Evolutionary conservation across 2,797 vertebrate species (phyloP), one percentile per base, ranked within the genome.

Genomic region (Pygocentrus nattereri): DNA sequence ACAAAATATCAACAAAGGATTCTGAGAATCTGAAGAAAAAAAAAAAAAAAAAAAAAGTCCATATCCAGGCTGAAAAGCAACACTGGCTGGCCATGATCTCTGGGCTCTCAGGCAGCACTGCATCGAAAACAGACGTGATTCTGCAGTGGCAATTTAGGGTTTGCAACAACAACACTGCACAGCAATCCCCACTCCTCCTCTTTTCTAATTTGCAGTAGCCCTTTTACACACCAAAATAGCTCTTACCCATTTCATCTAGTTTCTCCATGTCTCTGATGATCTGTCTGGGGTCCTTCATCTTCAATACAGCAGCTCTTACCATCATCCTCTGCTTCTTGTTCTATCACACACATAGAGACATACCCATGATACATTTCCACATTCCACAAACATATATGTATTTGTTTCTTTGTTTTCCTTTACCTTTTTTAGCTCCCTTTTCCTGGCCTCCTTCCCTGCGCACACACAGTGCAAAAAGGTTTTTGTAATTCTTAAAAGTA

Each of bases 281-380:
- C 90, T 99, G 98, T 85, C 98, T 96, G 30, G 98, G 98, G 90
- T 99, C 98, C 82, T 99, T 99, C 98, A 99, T 99, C 92, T 99
- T 99, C 79, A 99, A 91, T 80, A 99, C 98, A 0, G 98, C 98
- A 19, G 98, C 97, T 89, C 98, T 95, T 82, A 99, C 98, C 98
- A 99, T 99, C 98, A 99, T 99, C 67, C 97, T 95, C 56, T 99
- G 98, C 85, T 99, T 99, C 93, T 99, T 99, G 95, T 99, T 99
- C 98, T 99, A 62, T 13, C 34, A 78, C 76, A 83, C 62, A 79
- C 69, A 73, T 30, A 76, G 16, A 76, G 65, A 76, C 50, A 68
- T n/a, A 54, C 34, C 70, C 68, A 72, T 49, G n/a, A n/a, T n/a
- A n/a, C n/a, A n/a, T n/a, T n/a, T n/a, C n/a, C n/a, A n/a, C n/a